phyloP scores from a whole-genome alignment of 2,888 invertebrate species.

The Pandemis corylana region DNA sequence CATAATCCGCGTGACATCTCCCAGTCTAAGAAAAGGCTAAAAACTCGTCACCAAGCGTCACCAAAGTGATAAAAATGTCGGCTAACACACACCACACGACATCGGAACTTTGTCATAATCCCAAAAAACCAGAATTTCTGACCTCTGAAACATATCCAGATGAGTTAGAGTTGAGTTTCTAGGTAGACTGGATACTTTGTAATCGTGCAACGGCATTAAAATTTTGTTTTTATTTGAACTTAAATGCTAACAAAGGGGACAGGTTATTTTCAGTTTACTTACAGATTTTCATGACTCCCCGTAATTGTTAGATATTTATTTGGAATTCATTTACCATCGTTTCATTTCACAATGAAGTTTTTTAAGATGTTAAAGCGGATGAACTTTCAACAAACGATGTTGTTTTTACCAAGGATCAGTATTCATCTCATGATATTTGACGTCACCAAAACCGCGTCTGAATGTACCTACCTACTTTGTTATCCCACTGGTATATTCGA shows the following conservation, averaged over 20 bases:
- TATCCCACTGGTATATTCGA: too few species aligned
- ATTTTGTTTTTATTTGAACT: conserved; percentile 18
- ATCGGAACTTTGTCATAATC: conserved; percentile 17
- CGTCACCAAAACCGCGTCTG: too few species aligned
- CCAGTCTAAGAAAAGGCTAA: conserved; percentile 17
- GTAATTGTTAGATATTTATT: background rate
- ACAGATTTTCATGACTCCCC: conserved; percentile 5
- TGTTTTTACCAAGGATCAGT: too few species aligned
- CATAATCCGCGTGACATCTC: conserved; percentile 1
- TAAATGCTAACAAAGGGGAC: conserved; percentile 28
- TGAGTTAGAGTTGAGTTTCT: background rate
- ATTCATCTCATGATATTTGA: too few species aligned
- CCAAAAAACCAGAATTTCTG: background rate
- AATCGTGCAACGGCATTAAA: conserved; percentile 29
- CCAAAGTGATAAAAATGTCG: conserved; percentile 23
- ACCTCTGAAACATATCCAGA: background rate
- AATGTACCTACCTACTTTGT: too few species aligned
- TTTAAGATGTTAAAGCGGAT: too few species aligned
- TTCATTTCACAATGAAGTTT: too few species aligned
- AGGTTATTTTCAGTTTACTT: conserved; percentile 33
- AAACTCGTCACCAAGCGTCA: conserved; percentile 38
- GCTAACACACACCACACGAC: conserved; percentile 28
- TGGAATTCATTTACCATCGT: background rate
- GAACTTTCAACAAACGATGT: too few species aligned
- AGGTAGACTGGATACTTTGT: background rate